A percentile compares a stretch with the other conserved stretches of the same genome.
Evolutionary conservation across 2,888 invertebrate species (phyloP).

Genomic region (Chirona hameri): DNA sequence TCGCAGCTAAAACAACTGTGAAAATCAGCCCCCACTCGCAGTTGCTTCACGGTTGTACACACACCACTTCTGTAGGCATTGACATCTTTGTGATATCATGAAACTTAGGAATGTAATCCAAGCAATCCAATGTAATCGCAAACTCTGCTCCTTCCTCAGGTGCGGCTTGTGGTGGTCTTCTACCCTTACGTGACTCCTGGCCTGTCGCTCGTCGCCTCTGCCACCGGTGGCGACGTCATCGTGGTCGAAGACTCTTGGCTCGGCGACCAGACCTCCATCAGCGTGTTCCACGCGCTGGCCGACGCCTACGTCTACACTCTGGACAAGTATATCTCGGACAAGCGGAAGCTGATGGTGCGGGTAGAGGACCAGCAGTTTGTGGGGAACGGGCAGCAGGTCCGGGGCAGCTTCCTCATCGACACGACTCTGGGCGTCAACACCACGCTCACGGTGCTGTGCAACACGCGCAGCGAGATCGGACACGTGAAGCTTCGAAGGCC

Average conservation of each 20-base stretch:
- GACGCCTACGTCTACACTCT: constrained; percentile 42
- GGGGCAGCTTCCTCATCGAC: constrained; percentile 55
- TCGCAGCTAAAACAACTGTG: no score
- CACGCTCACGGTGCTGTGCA: constrained; percentile 41
- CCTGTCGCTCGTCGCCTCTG: constrained; percentile 51
- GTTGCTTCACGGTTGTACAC: no score
- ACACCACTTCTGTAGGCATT: no score
- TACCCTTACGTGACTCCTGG: constrained; percentile 39
- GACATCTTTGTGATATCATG: no score
- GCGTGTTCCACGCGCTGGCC: constrained; percentile 41
- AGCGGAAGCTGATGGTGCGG: constrained; percentile 3
- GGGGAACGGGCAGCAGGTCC: constrained; percentile 34
- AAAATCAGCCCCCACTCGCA: no score
- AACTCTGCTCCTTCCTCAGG: neutral
- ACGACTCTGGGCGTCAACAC: constrained; percentile 48
- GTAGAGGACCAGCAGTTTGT: constrained; percentile 42
- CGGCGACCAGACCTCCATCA: constrained; percentile 42
- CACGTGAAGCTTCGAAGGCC: neutral
- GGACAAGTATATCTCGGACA: constrained; percentile 39
- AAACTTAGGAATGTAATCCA: no score
- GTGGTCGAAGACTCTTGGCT: constrained; percentile 53
- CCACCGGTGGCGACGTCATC: constrained; percentile 51
- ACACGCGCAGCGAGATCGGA: constrained; percentile 32
- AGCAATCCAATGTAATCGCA: no score
- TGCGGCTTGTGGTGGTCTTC: constrained; percentile 7